These are phyloP conservation scores for Tragelaphus buxtoni DNA, from an alignment of 2,113 vertebrate genomes.

Conservation along the genomic window DNA sequence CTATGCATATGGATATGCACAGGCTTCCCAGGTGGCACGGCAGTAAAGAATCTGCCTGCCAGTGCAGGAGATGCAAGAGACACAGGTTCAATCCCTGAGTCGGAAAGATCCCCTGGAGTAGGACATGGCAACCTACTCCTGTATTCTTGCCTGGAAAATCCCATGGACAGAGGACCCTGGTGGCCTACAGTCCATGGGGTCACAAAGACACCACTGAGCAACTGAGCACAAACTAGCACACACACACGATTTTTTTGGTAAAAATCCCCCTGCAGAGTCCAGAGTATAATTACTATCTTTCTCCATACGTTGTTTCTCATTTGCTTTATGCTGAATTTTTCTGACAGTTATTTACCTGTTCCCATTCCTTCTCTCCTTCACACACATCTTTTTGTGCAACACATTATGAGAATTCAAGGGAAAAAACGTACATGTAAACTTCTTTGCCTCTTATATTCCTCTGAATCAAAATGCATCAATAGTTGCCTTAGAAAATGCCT, in stretches of 20 bases:
- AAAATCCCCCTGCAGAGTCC: not conserved
- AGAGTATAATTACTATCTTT: not conserved
- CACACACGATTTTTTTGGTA: not conserved
- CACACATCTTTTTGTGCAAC: not conserved
- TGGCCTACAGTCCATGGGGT: not conserved
- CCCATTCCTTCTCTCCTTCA: not conserved
- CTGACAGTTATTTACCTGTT: not conserved
- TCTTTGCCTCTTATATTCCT: not conserved
- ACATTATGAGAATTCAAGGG: not conserved
- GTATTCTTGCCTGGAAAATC: not conserved
- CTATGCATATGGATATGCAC: not conserved
- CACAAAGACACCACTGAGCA: not conserved
- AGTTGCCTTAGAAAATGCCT: not conserved
- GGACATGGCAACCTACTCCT: not conserved
- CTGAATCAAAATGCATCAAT: not conserved
- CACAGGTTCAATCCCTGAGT: not conserved
- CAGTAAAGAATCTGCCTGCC: not conserved
- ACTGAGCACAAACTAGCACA: not conserved
- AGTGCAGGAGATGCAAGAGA: not conserved
- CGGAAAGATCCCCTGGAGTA: not conserved
- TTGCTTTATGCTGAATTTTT: not conserved
- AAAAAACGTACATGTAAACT: not conserved
- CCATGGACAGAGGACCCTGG: not conserved
- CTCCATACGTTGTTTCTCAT: not conserved
- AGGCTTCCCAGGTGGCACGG: not conserved